These are phyloP conservation scores for Crenichthys baileyi DNA, from an alignment of 2,797 vertebrate genomes.

Conservation along the genomic window DNA sequence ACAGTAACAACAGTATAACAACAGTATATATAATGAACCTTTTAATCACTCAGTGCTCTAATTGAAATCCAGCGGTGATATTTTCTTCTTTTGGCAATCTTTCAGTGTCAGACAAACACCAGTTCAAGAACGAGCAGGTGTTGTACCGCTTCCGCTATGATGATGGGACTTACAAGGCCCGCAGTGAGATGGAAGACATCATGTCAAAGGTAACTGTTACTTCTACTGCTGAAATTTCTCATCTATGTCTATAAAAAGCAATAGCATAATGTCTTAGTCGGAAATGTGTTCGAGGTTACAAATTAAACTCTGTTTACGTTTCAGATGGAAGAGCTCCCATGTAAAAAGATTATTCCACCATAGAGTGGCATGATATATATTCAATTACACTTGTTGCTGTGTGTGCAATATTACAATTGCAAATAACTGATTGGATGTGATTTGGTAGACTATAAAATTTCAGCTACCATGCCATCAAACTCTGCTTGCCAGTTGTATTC, in stretches of 20 bases:
- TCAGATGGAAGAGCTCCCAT: neutral
- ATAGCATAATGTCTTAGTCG: neutral
- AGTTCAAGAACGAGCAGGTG: conserved; percentile 99
- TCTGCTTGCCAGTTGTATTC: neutral
- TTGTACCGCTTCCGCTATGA: conserved; percentile 98
- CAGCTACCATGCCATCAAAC: neutral
- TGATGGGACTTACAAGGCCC: conserved; percentile 96
- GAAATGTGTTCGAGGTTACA: neutral
- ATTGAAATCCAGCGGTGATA: conserved; percentile 18
- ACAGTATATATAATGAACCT: neutral
- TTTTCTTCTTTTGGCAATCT: conserved; percentile 24
- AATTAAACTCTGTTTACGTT: neutral
- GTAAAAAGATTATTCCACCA: neutral
- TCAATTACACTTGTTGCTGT: neutral
- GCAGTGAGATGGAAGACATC: conserved; percentile 98
- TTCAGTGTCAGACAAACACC: conserved; percentile 97
- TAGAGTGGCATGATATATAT: neutral
- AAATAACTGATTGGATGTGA: neutral
- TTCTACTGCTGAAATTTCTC: neutral
- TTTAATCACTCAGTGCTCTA: neutral
- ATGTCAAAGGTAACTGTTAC: conserved; percentile 89
- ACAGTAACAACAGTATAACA: neutral
- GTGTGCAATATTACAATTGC: neutral
- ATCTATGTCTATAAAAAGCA: neutral
- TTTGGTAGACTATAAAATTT: neutral